These are phyloP conservation scores for Reticulitermes lucifugus DNA, from an alignment of 2,888 invertebrate species.

Conservation along the genomic window DNA sequence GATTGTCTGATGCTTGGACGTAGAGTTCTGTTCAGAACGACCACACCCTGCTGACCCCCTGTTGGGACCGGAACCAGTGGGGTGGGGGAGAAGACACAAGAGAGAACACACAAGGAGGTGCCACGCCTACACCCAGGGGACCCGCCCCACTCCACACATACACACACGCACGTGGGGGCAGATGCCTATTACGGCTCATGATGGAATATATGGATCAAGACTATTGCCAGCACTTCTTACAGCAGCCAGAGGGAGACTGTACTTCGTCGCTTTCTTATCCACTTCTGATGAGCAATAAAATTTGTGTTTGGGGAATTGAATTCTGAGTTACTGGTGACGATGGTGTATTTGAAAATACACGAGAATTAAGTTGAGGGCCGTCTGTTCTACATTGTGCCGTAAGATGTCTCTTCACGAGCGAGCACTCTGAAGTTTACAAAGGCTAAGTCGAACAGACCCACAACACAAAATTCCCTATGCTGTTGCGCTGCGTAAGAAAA, in stretches of 20 bases:
- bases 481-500: no score
- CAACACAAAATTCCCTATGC: no score
- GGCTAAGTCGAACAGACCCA: no score
- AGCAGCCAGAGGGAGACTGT: not conserved
- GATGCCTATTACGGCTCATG: not conserved
- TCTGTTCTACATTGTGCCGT: no score
- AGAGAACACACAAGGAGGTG: conserved; percentile 45
- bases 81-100: conserved; percentile 38
- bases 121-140: conserved; percentile 52
- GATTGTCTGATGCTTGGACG: conserved; percentile 38
- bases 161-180: conserved; percentile 33
- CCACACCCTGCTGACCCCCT: conserved; percentile 45
- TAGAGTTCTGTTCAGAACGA: conserved; percentile 9
- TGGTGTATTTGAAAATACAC: no score
- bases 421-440: no score
- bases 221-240: not conserved
- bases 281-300: not conserved
- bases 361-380: no score
- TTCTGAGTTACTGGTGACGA: no score
- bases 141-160: conserved; percentile 40
- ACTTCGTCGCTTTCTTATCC: not conserved
- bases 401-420: no score
- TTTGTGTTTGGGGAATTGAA: no score
- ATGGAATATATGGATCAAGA: conserved; percentile 8
- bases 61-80: conserved; percentile 40